Evolutionary conservation across 2,113 vertebrate genomes (phyloP), one percentile per base, ranked within the genome.

Genomic region (Oncorhynchus gorbuscha): DNA sequence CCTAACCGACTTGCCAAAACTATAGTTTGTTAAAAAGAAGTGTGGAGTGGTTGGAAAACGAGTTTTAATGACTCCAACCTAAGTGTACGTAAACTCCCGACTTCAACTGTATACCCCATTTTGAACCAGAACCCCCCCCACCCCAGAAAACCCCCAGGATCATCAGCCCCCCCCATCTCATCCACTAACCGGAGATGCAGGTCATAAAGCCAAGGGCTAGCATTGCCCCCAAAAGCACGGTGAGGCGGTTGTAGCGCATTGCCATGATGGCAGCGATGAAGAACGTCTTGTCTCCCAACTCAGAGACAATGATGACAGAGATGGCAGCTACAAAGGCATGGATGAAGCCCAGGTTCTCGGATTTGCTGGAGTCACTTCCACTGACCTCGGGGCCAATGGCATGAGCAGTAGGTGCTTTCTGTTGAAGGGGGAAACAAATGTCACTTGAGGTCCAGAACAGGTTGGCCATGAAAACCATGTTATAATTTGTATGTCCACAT

Each of bases 181-280:
- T 32, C 22, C 35, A 16, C 95, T 86, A 58, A 99, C 98, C 98
- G 72, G 98, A 99, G 3, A 99, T 92, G 77, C 98, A 99, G 0
- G 97, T 99, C 98, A 99, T 99, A 76, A 99, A 79, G 58, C 95
- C 96, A 80, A 99, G 84, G 64, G 98, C 96, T 66, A 99, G 92
- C 95, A 99, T 99, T 0, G 98, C 98, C 0, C 98, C 98, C 0
- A 93, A 90, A 78, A 99, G 80, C 3, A 99, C 97, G 0, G 96
- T 99, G 88, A 99, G 89, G 0, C 98, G 97, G 88, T 99, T 98
- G 85, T 99, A 99, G 1, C 98, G 95, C 98, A 99, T 99, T 1
- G 98, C 98, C 98, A 99, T 99, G 87, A 99, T 99, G 77, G 98
- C 98, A 0, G 98, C 98, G 3, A 99, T 99, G 83, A 99, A 99